These are phyloP conservation scores for Hestina assimilis DNA, from an alignment of 1,140 invertebrate species.

Conservation along the genomic window DNA sequence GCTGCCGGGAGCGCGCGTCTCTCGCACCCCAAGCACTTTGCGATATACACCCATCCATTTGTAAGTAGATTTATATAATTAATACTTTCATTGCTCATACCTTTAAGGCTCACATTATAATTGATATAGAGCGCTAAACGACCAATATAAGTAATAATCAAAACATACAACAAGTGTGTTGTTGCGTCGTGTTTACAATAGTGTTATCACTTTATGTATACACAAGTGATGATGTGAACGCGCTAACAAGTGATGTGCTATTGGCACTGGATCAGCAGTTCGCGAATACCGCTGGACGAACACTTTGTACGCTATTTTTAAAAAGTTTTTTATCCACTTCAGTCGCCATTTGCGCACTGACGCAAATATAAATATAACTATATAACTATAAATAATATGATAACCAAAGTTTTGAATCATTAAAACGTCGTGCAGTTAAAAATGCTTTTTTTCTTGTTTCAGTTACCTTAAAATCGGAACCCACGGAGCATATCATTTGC, in stretches of 20 bases:
- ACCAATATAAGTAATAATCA: constrained; percentile 41
- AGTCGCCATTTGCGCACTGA: constrained; percentile 49
- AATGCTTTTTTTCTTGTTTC: constrained; percentile 56
- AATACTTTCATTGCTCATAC: too few species aligned
- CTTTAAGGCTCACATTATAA: not conserved
- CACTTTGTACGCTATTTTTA: constrained; percentile 55
- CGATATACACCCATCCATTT: constrained; percentile 55
- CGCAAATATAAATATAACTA: constrained; percentile 39
- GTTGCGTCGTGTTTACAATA: constrained; percentile 55
- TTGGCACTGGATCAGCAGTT: constrained; percentile 57
- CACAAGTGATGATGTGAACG: constrained; percentile 38
- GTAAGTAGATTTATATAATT: too few species aligned
- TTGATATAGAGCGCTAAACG: constrained; percentile 29
- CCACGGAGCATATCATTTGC: constrained; percentile 61
- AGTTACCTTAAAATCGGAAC: constrained; percentile 67
- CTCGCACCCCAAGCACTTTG: constrained; percentile 44
- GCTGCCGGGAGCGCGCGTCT: constrained; percentile 57
- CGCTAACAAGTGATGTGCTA: constrained; percentile 57
- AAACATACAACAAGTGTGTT: constrained; percentile 43
- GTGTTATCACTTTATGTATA: constrained; percentile 42
- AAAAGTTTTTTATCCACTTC: constrained; percentile 57
- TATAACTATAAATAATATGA: too few species aligned
- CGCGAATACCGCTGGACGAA: constrained; percentile 41
- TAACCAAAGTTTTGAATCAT: not conserved
- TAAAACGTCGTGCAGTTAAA: not conserved